Percentiles rank a stretch among this genome's conserved stretches.
phyloP scores from a whole-genome alignment of 2,113 vertebrate genomes.

The Urocitellus parryii region DNA sequence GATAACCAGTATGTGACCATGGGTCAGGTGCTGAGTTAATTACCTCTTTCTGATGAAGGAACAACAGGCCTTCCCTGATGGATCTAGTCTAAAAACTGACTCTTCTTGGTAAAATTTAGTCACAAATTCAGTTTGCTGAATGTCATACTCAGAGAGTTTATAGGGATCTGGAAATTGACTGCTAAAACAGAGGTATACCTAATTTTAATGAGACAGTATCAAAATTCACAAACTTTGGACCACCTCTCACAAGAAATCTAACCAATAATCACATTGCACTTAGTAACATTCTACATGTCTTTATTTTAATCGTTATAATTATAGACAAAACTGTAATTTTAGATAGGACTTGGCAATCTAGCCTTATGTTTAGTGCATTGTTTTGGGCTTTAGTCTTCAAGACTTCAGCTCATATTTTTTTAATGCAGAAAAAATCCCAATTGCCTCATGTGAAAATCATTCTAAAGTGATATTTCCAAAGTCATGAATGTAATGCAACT shows the following conservation, averaged over 20 bases:
- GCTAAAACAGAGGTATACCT: not conserved
- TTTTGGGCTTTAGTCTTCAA: conserved; percentile 3
- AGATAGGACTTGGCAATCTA: not conserved
- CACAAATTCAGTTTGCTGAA: not conserved
- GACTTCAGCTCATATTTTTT: conserved; percentile 1
- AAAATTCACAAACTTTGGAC: not conserved
- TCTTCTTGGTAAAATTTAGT: not conserved
- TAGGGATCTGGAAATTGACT: not conserved
- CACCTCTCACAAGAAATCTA: not conserved
- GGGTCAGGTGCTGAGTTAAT: not conserved
- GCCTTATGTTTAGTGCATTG: not conserved
- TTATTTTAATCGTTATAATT: not conserved
- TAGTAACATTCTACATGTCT: not conserved
- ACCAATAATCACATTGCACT: not conserved
- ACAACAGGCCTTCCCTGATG: not conserved
- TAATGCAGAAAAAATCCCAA: not conserved
- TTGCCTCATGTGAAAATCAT: not conserved
- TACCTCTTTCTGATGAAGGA: not conserved
- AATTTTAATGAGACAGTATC: not conserved
- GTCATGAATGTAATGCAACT: not conserved
- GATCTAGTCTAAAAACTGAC: not conserved
- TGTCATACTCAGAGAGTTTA: not conserved
- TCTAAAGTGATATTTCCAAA: conserved; percentile 36
- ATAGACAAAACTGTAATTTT: not conserved
- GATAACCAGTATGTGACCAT: not conserved